Evolutionary conservation across 2,888 invertebrate genomes (phyloP).

Genomic region (Acanthosoma haemorrhoidale): DNA sequence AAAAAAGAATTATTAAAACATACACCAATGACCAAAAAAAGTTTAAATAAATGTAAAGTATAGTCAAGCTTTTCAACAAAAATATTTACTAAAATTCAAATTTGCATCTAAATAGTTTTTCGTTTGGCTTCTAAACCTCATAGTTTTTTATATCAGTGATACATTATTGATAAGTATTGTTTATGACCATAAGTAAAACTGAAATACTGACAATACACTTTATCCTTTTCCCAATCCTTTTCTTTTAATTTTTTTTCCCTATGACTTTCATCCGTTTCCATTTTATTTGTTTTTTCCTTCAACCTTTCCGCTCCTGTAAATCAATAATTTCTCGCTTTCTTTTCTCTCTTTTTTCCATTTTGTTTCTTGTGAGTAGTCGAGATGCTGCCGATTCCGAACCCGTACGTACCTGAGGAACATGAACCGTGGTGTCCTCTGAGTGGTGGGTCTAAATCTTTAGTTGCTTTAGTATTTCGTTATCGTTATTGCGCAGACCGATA

Average conservation of each 20-base stretch:
- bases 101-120: no score
- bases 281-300: conserved; percentile 8
- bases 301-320: neutral
- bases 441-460: conserved; percentile 25
- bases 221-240: conserved; percentile 30
- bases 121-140: no score
- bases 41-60: no score
- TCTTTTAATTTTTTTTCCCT: conserved; percentile 31
- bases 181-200: no score
- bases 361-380: conserved; percentile 39
- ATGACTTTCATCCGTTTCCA: neutral
- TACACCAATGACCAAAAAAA: no score
- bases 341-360: neutral
- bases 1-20: no score
- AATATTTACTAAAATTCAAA: no score
- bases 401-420: conserved; percentile 82
- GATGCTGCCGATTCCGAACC: conserved; percentile 71
- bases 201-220: neutral
- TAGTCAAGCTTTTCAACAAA: no score
- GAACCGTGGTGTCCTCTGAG: conserved; percentile 80
- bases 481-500: conserved; percentile 6
- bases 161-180: no score
- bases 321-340: neutral
- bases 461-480: conserved; percentile 25
- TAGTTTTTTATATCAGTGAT: no score